Conservation (phyloP, 2,797 vertebrate genomes). For the Mus minutoides region DNA sequence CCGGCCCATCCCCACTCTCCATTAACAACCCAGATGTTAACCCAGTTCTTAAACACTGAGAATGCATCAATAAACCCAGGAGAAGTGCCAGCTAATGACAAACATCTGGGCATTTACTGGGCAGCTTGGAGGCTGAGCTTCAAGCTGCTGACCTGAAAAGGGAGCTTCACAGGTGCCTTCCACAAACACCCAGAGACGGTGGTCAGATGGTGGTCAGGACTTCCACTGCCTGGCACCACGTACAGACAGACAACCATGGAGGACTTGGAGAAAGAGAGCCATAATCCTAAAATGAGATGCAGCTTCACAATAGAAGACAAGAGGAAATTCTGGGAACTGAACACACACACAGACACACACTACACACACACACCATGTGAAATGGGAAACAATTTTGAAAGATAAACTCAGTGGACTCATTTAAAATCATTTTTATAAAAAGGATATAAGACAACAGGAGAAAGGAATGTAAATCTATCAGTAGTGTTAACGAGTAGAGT, state of each 20-base stretch:
- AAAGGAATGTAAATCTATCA: neutral
- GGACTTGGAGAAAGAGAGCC: neutral
- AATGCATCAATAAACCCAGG: neutral
- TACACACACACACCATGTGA: neutral
- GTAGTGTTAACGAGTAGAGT: neutral
- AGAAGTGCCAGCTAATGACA: too few species aligned
- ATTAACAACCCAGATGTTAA: neutral
- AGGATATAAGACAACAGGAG: neutral
- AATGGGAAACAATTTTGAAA: conserved; percentile 12
- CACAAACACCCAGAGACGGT: neutral
- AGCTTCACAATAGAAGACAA: neutral
- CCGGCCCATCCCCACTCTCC: too few species aligned
- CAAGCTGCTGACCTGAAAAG: neutral
- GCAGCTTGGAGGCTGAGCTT: neutral
- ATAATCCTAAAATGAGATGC: neutral
- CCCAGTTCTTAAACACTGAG: neutral
- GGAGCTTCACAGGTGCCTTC: too few species aligned
- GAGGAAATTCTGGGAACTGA: neutral
- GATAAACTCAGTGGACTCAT: neutral
- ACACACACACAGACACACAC: neutral
- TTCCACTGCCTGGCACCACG: neutral
- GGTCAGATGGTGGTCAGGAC: neutral
- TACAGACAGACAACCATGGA: neutral
- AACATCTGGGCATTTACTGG: too few species aligned
- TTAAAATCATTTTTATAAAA: neutral